phyloP scores from a whole-genome alignment of 2,888 invertebrate genomes.

The Drepanosiphum platanoidis region DNA sequence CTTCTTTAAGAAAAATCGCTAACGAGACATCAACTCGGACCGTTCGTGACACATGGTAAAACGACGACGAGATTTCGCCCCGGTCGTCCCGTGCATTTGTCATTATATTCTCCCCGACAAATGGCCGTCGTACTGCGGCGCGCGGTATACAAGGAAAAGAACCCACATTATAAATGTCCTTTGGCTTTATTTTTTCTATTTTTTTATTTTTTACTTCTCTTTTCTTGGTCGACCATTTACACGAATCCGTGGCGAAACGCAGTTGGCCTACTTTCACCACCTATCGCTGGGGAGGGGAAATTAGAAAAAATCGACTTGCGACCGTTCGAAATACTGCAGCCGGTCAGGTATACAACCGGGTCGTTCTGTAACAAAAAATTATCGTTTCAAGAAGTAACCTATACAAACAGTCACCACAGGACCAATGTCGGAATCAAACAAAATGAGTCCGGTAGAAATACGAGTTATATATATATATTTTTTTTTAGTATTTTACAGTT shows the following conservation, averaged over 20 bases:
- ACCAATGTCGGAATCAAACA: too few species aligned
- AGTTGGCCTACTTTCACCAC: not conserved
- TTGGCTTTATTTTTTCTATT: slow-evolving; percentile 2
- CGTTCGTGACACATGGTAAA: slow-evolving; percentile 56
- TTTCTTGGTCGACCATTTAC: not conserved
- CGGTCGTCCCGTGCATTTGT: slow-evolving; percentile 31
- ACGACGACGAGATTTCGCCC: slow-evolving; percentile 44
- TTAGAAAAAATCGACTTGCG: not conserved
- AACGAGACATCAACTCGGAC: slow-evolving; percentile 46
- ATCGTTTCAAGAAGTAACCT: too few species aligned
- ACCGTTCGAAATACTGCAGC: not conserved
- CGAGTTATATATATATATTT: too few species aligned
- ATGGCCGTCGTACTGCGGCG: slow-evolving; percentile 10
- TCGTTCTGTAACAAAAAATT: too few species aligned
- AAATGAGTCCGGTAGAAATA: too few species aligned
- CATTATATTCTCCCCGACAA: slow-evolving; percentile 46
- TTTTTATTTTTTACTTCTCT: not conserved
- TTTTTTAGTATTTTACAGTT: too few species aligned
- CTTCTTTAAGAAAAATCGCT: slow-evolving; percentile 33
- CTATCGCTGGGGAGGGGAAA: not conserved
- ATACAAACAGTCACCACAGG: too few species aligned
- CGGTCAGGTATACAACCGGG: too few species aligned
- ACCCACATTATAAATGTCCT: slow-evolving; percentile 14
- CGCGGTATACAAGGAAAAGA: slow-evolving; percentile 13
- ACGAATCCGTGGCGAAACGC: slow-evolving; percentile 6